Evolutionary conservation across 2,888 invertebrate species (phyloP).

Genomic region (Troides helena): DNA sequence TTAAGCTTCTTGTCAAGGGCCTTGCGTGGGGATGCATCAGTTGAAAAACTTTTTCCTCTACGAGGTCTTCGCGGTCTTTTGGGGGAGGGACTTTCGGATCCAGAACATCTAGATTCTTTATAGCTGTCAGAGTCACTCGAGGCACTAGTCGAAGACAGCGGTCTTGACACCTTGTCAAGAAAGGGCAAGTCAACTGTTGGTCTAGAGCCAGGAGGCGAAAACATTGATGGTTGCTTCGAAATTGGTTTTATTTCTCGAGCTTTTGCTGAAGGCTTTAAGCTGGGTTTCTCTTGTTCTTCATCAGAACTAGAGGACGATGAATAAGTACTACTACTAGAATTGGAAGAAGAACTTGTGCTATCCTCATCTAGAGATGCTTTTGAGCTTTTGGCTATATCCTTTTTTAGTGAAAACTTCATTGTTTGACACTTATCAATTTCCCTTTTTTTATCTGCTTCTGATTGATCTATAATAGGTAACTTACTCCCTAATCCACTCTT

Average conservation of each 20-base stretch:
- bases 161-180: constrained; percentile 88
- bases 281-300: constrained; percentile 74
- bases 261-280: constrained; percentile 64
- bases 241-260: constrained; percentile 69
- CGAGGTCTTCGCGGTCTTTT: constrained; percentile 69
- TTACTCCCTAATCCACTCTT: constrained; percentile 87
- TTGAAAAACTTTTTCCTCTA: constrained; percentile 63
- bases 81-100: constrained; percentile 65
- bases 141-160: constrained; percentile 82
- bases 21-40: constrained; percentile 77
- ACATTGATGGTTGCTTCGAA: constrained; percentile 60
- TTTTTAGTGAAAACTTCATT: constrained; percentile 62
- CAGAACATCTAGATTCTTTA: constrained; percentile 63
- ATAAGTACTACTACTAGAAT: constrained; percentile 77
- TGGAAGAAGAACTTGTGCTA: constrained; percentile 77
- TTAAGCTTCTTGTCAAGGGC: constrained; percentile 90
- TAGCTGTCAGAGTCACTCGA: constrained; percentile 82
- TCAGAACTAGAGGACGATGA: constrained; percentile 83
- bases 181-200: constrained; percentile 86
- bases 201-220: constrained; percentile 72
- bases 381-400: constrained; percentile 66
- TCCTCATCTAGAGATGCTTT: constrained; percentile 54
- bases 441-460: constrained; percentile 64
- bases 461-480: constrained; percentile 61
- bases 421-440: constrained; percentile 57